Evolutionary conservation across 2,888 invertebrate species (phyloP), one percentile per base, ranked within the genome.

Genomic region (Drosophila kambysellisi): DNA sequence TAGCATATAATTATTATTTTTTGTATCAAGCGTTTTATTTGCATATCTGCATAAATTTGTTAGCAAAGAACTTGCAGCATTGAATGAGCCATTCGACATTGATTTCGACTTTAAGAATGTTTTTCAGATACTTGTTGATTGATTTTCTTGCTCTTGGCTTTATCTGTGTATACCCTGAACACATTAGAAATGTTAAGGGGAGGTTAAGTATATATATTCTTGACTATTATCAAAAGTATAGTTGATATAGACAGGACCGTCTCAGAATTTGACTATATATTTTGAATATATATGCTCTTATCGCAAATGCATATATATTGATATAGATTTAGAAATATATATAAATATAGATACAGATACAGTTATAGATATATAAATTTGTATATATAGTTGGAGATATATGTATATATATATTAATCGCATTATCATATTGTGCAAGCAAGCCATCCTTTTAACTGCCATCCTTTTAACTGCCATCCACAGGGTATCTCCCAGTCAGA

Each of bases 1-100:
- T 48, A 61, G 48, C 61, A 61, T n/a, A 64, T 62, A 68, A 67
- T 74, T 74, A 71, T 69, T 61, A 53, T 52, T 61, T 37, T 53
- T 69, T 52, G 43, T 33, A 56, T 70, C 25, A 32, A 48, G 7
- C 48, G 15, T 35, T 41, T 50, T n/a, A 72, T 57, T 52, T 62
- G 57, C 57, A 57, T 61, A 20, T 65, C 63, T 67, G 58, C 59
- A 67, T 64, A 64, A 39, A 54, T 61, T 54, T 29, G 32, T 57
- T 48, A 20, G 53, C 68, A 30, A 48, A 73, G 53, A 73, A 67
- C 46, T 56, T 62, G 51, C 46, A 35, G 33, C 59, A 56, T 43
- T 20, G 11, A 41, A 30, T 20, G 20, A 29, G 29, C 20, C 35
- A 35, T 62, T 54, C 30, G 6, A 32, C 20, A 32, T 25, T 17